Evolutionary conservation across 1,140 invertebrate species (phyloP).

Genomic region (Homalodisca vitripennis): DNA sequence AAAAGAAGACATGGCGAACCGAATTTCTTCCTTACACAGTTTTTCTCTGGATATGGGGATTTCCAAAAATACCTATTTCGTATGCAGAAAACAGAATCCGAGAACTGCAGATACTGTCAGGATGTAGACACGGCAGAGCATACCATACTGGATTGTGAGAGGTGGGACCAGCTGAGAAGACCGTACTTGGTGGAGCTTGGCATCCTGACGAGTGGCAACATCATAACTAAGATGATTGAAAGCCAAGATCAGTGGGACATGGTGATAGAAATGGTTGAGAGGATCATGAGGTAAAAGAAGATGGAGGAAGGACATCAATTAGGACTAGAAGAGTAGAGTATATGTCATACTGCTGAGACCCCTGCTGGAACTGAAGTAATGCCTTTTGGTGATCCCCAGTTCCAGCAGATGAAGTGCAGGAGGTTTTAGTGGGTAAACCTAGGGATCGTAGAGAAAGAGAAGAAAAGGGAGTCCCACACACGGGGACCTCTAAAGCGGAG

Average conservation of each 20-base stretch:
- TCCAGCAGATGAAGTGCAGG: too few species aligned
- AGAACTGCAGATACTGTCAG: conserved; percentile 34
- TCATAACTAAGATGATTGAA: neutral
- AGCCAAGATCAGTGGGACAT: neutral
- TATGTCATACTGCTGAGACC: too few species aligned
- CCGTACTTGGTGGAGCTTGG: neutral
- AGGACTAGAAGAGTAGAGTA: too few species aligned
- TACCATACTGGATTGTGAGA: conserved; percentile 40
- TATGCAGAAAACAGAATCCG: conserved; percentile 34
- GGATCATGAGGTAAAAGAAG: neutral
- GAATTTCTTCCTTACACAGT: conserved; percentile 42
- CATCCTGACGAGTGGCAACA: neutral
- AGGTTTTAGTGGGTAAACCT: too few species aligned
- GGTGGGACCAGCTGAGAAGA: conserved; percentile 30
- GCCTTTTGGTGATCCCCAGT: too few species aligned
- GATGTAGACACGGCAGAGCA: conserved; percentile 41
- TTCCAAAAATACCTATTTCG: conserved; percentile 41
- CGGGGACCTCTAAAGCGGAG: too few species aligned
- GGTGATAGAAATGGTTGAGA: neutral
- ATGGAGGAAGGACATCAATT: neutral
- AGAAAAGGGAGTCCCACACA: too few species aligned
- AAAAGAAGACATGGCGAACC: conserved; percentile 36
- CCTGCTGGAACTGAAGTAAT: too few species aligned
- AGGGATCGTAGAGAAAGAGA: neutral
- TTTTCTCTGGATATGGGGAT: conserved; percentile 46